These are phyloP conservation scores for Centrocercus urophasianus DNA, from an alignment of 2,113 vertebrate species.

Conservation along the genomic window DNA sequence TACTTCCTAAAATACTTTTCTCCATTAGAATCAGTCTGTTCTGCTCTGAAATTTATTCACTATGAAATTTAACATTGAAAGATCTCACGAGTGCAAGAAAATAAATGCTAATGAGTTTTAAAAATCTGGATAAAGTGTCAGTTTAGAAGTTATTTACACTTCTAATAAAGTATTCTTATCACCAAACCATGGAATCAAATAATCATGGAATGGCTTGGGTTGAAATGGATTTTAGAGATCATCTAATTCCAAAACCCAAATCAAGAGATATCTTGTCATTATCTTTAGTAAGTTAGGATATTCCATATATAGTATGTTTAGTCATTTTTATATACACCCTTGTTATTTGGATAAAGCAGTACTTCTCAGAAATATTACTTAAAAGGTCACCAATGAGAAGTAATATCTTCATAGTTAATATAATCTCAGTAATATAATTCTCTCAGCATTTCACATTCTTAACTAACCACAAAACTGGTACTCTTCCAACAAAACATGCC, in stretches of 20 bases:
- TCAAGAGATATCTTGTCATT: neutral
- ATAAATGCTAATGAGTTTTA: neutral
- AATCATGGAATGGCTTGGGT: neutral
- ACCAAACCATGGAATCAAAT: neutral
- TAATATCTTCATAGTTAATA: neutral
- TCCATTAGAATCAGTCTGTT: accelerated
- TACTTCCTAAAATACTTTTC: neutral
- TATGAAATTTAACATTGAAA: neutral
- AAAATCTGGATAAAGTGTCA: neutral
- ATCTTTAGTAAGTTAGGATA: neutral
- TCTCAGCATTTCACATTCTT: neutral
- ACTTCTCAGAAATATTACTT: neutral
- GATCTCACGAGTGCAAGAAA: neutral
- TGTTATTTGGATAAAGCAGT: neutral
- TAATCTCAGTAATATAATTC: neutral
- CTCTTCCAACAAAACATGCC: neutral
- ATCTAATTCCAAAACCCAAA: neutral
- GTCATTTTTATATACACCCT: neutral
- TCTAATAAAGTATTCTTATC: neutral
- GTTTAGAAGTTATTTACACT: neutral
- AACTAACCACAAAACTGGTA: neutral
- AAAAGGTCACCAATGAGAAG: neutral
- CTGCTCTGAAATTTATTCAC: neutral
- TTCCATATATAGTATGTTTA: neutral
- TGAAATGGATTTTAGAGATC: neutral